Conservation (phyloP, 1,140 invertebrate genomes). For the Bemisia tabaci region DNA sequence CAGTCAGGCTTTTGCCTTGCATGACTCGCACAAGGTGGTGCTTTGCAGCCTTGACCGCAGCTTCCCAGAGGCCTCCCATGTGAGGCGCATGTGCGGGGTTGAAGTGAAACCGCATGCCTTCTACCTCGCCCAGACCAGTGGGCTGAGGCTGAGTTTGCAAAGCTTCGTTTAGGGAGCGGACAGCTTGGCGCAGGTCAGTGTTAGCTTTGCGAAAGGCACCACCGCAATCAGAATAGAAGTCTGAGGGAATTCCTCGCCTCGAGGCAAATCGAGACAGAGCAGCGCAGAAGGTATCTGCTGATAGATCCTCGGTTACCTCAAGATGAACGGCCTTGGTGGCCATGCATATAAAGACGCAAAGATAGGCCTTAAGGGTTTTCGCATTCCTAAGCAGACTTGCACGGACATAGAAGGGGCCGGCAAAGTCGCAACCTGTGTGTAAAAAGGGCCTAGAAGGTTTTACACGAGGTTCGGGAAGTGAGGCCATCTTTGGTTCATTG, state of each 20-base stretch:
- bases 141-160: too few relatives aligned
- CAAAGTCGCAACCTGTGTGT: slow-evolving; percentile 18
- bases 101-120: slow-evolving; percentile 2
- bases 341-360: slow-evolving; percentile 22
- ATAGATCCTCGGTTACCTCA: too few relatives aligned
- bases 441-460: slow-evolving; percentile 12
- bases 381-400: slow-evolving; percentile 14
- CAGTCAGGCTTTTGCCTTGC: slow-evolving; percentile 16
- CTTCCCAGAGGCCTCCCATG: too few relatives aligned
- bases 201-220: neutral
- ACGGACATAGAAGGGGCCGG: slow-evolving; percentile 21
- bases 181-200: neutral
- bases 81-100: slow-evolving; percentile 1
- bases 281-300: neutral
- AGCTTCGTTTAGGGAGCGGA: too few relatives aligned
- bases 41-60: slow-evolving; percentile 22
- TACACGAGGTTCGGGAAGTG: slow-evolving; percentile 14
- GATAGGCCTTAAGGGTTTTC: neutral
- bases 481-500: slow-evolving; percentile 16
- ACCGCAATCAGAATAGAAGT: neutral
- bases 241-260: neutral
- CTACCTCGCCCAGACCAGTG: neutral
- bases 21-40: slow-evolving; percentile 17
- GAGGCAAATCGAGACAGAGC: neutral
- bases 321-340: too few relatives aligned